These are phyloP conservation scores for Brachyopa scutellaris DNA, from an alignment of 2,888 invertebrate genomes.

Conservation along the genomic window DNA sequence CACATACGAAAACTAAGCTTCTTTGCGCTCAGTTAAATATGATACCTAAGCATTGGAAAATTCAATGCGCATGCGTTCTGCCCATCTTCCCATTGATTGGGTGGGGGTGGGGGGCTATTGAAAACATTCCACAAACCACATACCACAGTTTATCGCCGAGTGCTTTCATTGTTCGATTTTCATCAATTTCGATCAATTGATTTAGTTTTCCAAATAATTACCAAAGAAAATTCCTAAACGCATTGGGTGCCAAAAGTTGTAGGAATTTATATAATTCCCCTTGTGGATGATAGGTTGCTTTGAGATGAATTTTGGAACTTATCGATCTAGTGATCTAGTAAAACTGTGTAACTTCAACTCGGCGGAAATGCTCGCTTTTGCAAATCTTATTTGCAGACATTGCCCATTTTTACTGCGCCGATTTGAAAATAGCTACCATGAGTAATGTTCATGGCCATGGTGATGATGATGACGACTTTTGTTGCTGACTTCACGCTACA, in stretches of 20 bases:
- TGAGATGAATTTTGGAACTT: conserved; percentile 25
- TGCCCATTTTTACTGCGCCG: background rate
- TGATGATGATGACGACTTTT: conserved; percentile 53
- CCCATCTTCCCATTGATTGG: conserved; percentile 3
- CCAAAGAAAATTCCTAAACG: background rate
- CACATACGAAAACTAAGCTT: conserved; percentile 20
- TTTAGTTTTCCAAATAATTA: background rate
- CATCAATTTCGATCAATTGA: background rate
- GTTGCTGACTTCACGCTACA: conserved; percentile 57
- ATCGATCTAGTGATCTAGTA: background rate
- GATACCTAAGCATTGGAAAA: conserved; percentile 68
- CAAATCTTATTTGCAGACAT: conserved; percentile 12
- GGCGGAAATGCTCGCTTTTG: conserved; percentile 2
- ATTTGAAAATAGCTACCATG: conserved; percentile 65
- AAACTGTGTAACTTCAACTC: background rate
- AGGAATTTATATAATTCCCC: conserved; percentile 1
- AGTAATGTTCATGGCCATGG: conserved; percentile 65
- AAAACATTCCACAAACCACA: conserved; percentile 42
- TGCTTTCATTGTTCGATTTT: conserved; percentile 22
- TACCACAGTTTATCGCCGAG: conserved; percentile 25
- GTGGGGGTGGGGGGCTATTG: background rate
- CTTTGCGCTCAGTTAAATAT: conserved; percentile 46
- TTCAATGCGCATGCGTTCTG: conserved; percentile 67
- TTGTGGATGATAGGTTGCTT: conserved; percentile 11
- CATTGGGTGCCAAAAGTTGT: conserved; percentile 8